Evolutionary conservation across 2,797 vertebrate genomes (phyloP), one percentile per base, ranked within the genome.

Genomic region (Spondyliosoma cantharus): DNA sequence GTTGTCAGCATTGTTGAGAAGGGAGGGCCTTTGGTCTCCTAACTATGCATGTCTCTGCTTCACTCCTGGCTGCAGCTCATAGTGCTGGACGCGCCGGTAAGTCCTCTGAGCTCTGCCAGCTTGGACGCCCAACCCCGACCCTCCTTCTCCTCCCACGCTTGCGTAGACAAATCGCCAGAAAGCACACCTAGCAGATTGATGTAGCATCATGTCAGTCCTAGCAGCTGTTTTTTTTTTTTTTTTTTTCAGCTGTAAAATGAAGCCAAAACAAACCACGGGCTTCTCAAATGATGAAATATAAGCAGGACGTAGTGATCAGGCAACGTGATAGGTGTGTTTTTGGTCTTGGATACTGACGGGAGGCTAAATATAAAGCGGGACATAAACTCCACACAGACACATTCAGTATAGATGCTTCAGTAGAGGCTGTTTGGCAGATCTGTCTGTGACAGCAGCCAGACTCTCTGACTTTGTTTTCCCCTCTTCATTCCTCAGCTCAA

Each of bases 51-150:
- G 93, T 92, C 85, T 95, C 84, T 94, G 91, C 84, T 95, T 94
- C 82, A 85, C 90, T 86, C 91, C 88, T 67, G 89, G 92, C 95
- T 95, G 94, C 96, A 99, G 97, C 96, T 99, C 82, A 98, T 98
- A 96, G 96, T 98, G 82, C 91, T 99, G 70, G 97, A 98, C 27
- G 96, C 96, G 24, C 98, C 97, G 94, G 97, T 98, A 92, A 98
- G 97, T 98, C 91, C 73, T 84, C 76, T 57, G 75, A 87, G 89
- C 82, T 76, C 73, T 74, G 68, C 74, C 80, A 71, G 83, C 71
- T 72, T 25, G 74, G 84, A 87, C 49, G 61, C 71, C 78, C 82
- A 71, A 78, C 84, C 78, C 86, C 66, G 46, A 17, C 72, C 74
- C 75, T 69, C 50, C 67, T 76, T 71, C 67, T 76, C 71, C 63